phyloP scores from a whole-genome alignment of 2,888 invertebrate species.

The Metellina segmentata region DNA sequence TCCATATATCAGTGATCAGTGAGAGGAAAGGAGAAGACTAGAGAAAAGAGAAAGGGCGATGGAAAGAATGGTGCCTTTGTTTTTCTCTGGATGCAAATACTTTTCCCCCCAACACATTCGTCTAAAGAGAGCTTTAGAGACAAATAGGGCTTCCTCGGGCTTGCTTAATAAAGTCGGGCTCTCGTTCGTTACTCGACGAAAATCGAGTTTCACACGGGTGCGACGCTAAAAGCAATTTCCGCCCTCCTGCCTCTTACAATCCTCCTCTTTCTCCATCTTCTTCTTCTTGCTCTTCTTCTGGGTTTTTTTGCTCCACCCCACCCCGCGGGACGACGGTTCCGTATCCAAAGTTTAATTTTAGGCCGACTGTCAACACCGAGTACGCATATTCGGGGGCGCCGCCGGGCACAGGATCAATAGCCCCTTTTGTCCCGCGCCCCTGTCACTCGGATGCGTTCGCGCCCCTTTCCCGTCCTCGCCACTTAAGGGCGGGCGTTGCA shows the following conservation, averaged over 20 bases:
- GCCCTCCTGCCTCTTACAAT: conserved; percentile 76
- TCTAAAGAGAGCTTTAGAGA: conserved; percentile 71
- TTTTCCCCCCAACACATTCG: conserved; percentile 61
- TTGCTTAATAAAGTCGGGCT: conserved; percentile 73
- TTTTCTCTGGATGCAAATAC: conserved; percentile 68
- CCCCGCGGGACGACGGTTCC: conserved; percentile 66
- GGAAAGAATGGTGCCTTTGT: conserved; percentile 40
- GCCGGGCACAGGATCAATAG: conserved; percentile 64
- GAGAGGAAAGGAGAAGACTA: background rate
- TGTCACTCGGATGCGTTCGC: conserved; percentile 65
- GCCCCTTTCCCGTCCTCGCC: conserved; percentile 38
- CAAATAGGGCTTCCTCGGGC: conserved; percentile 74
- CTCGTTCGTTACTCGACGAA: conserved; percentile 74
- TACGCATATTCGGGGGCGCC: conserved; percentile 73
- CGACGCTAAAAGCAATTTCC: conserved; percentile 76
- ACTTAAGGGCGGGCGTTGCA: conserved; percentile 74
- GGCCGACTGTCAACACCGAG: conserved; percentile 75
- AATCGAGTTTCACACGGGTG: conserved; percentile 76
- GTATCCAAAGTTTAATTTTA: conserved; percentile 77
- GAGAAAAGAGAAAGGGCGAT: conserved; percentile 27
- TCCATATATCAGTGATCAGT: conserved; percentile 31
- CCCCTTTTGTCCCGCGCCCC: conserved; percentile 72
- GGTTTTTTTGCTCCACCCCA: background rate
- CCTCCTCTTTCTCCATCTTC: conserved; percentile 66
- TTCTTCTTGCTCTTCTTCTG: conserved; percentile 36